Conservation (phyloP, 2,797 vertebrate species). For the Lemur catta region DNA sequence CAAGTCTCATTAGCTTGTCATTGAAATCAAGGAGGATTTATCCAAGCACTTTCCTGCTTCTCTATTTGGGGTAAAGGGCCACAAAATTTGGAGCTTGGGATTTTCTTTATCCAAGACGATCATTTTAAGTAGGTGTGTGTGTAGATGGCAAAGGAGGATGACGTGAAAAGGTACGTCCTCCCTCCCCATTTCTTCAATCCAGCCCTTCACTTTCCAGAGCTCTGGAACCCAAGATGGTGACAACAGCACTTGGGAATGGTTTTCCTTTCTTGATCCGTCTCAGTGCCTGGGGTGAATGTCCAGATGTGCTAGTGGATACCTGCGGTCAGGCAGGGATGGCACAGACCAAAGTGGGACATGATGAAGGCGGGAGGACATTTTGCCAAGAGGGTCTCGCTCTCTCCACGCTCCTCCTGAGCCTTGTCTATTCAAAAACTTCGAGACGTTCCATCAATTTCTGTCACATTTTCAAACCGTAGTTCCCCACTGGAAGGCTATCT, state of each 20-base stretch:
- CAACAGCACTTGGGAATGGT: neutral
- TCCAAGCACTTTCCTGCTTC: neutral
- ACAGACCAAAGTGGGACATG: neutral
- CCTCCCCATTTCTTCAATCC: neutral
- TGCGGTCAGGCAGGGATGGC: neutral
- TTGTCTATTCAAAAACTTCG: neutral
- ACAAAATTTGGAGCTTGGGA: neutral
- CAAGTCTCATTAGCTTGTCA: neutral
- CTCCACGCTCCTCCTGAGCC: neutral
- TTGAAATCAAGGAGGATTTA: neutral
- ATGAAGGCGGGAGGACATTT: rapidly evolving
- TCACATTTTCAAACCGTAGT: neutral
- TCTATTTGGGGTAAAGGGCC: neutral
- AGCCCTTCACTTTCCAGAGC: neutral
- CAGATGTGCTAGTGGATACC: rapidly evolving
- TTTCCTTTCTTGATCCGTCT: neutral
- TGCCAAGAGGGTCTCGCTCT: neutral
- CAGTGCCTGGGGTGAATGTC: neutral
- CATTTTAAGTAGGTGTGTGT: neutral
- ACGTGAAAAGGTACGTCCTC: too few relatives aligned
- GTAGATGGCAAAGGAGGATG: neutral
- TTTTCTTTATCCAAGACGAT: neutral
- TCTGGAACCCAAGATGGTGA: neutral
- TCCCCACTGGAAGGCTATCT: neutral
- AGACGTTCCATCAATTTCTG: neutral